These are phyloP conservation scores for Lamproptera curius DNA, from an alignment of 2,888 invertebrate genomes.

Conservation along the genomic window DNA sequence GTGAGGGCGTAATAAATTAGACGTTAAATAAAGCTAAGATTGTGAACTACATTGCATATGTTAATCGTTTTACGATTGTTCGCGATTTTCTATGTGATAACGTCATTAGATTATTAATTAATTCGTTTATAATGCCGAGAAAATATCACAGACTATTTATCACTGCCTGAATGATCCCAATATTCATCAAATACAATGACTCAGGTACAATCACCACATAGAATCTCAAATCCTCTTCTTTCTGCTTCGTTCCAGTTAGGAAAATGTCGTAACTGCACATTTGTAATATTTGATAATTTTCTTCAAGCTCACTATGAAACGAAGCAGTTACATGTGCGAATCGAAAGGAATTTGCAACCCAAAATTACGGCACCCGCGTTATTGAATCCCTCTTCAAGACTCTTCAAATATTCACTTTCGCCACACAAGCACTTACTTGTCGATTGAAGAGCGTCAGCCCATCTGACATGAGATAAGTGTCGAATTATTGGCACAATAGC, in stretches of 20 bases:
- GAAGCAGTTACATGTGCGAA: constrained; percentile 59
- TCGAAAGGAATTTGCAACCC: constrained; percentile 44
- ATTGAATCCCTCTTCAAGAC: constrained; percentile 65
- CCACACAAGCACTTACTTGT: constrained; percentile 31
- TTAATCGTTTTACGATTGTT: too few species aligned
- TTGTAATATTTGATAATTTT: constrained; percentile 47
- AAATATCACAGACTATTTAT: constrained; percentile 62
- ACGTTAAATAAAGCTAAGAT: too few species aligned
- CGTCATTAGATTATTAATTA: too few species aligned
- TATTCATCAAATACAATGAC: constrained; percentile 50
- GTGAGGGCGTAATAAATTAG: too few species aligned
- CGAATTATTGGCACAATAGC: constrained; percentile 20
- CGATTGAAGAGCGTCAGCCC: neutral
- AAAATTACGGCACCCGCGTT: constrained; percentile 53
- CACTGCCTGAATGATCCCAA: constrained; percentile 59
- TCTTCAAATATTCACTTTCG: constrained; percentile 61
- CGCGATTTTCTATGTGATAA: too few species aligned
- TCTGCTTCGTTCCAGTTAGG: constrained; percentile 46
- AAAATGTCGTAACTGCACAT: constrained; percentile 61
- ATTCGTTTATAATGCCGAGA: too few species aligned
- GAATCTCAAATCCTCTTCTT: constrained; percentile 34
- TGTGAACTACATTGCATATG: too few species aligned
- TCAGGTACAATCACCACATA: constrained; percentile 59
- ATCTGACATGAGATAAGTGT: constrained; percentile 21
- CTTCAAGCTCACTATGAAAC: constrained; percentile 43